phyloP scores from a whole-genome alignment of 2,113 vertebrate species.

The Xyliphius kryptos region DNA sequence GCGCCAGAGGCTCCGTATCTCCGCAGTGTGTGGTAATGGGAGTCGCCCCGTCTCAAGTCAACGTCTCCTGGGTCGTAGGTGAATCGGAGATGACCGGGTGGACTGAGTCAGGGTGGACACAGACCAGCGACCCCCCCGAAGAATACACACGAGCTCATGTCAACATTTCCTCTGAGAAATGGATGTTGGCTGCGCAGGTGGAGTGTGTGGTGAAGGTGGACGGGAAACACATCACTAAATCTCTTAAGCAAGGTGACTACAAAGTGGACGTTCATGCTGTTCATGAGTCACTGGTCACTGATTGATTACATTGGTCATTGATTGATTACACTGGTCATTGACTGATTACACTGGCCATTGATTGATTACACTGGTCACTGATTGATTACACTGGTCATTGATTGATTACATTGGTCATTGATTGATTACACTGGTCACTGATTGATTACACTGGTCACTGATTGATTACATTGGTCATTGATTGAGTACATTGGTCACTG shows the following conservation, averaged over 20 bases:
- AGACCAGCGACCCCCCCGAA: neutral
- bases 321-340: too few species aligned
- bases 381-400: too few species aligned
- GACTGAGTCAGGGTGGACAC: slow-evolving; percentile 17
- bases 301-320: too few species aligned
- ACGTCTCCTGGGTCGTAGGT: slow-evolving; percentile 7
- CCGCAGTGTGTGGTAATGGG: slow-evolving; percentile 26
- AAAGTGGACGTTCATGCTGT: too few species aligned
- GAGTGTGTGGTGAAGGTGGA: slow-evolving; percentile 19
- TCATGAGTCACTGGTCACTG: too few species aligned
- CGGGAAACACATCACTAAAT: neutral
- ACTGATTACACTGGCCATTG: too few species aligned
- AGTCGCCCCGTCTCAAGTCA: neutral
- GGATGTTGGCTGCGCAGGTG: neutral
- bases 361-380: too few species aligned
- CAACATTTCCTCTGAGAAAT: neutral
- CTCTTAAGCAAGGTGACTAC: neutral
- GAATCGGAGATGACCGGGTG: slow-evolving; percentile 1
- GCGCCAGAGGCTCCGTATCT: neutral
- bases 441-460: too few species aligned
- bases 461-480: too few species aligned
- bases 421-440: too few species aligned
- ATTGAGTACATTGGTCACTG: too few species aligned
- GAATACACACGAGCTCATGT: slow-evolving; percentile 10
- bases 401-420: too few species aligned